Evolutionary conservation across 2,113 vertebrate species (phyloP).

Genomic region (Panthera leo): DNA sequence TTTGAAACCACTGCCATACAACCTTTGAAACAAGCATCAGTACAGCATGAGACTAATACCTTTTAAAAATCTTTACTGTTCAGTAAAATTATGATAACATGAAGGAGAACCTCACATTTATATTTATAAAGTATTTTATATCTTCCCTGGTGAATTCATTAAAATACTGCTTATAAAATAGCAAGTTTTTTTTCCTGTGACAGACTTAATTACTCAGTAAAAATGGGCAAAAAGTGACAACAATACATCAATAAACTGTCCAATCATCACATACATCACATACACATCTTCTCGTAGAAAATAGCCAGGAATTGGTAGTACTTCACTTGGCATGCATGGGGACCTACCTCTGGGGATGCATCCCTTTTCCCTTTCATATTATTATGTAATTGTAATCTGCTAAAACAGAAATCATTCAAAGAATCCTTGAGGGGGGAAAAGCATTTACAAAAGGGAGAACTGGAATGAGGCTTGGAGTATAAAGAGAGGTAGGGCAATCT

Average conservation of each 20-base stretch:
- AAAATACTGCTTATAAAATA: neutral
- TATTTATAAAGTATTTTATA: neutral
- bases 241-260: neutral
- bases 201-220: neutral
- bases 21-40: neutral
- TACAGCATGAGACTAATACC: neutral
- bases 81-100: neutral
- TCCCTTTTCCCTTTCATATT: neutral
- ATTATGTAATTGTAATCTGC: neutral
- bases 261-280: neutral
- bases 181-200: neutral
- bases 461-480: neutral
- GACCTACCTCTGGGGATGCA: neutral
- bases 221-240: neutral
- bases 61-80: neutral
- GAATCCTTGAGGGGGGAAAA: neutral
- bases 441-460: neutral
- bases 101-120: neutral
- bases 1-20: neutral
- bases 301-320: neutral
- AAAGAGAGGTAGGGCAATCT: neutral
- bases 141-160: neutral
- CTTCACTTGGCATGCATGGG: neutral
- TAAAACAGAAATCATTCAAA: neutral
- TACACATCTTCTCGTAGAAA: neutral